These are phyloP conservation scores for Tuberolachnus salignus DNA, from an alignment of 2,888 invertebrate genomes.

Conservation along the genomic window DNA sequence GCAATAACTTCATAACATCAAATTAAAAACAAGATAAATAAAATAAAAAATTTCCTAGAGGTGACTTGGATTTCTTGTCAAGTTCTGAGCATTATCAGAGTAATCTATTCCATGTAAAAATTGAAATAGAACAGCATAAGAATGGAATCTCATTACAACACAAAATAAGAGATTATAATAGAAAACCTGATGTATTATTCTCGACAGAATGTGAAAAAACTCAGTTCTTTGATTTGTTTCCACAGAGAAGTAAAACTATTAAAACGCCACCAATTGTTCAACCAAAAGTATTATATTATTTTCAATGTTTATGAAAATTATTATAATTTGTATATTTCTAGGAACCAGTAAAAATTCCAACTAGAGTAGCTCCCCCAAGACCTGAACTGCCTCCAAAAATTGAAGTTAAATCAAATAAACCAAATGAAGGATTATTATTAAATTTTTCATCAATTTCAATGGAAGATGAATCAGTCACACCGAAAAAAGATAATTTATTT, in stretches of 20 bases:
- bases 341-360: constrained; percentile 21
- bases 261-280: neutral
- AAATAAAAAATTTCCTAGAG: constrained; percentile 62
- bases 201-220: constrained; percentile 39
- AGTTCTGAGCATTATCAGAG: constrained; percentile 67
- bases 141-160: constrained; percentile 46
- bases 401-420: constrained; percentile 27
- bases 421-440: constrained; percentile 41
- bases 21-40: neutral
- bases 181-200: constrained; percentile 27
- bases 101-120: constrained; percentile 67
- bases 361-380: constrained; percentile 26
- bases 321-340: constrained; percentile 14
- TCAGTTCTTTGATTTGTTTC: constrained; percentile 45
- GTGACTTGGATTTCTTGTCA: constrained; percentile 81
- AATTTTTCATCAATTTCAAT: constrained; percentile 49
- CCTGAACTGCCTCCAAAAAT: constrained; percentile 29
- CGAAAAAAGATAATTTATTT: constrained; percentile 36
- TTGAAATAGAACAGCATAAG: constrained; percentile 53
- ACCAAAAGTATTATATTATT: constrained; percentile 36
- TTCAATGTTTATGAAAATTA: neutral
- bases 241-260: constrained; percentile 14
- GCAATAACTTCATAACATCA: neutral
- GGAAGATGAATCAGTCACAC: constrained; percentile 35
- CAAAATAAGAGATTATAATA: constrained; percentile 31